phyloP scores from a whole-genome alignment of 2,888 invertebrate genomes.

The Agonopterix subpropinquella region DNA sequence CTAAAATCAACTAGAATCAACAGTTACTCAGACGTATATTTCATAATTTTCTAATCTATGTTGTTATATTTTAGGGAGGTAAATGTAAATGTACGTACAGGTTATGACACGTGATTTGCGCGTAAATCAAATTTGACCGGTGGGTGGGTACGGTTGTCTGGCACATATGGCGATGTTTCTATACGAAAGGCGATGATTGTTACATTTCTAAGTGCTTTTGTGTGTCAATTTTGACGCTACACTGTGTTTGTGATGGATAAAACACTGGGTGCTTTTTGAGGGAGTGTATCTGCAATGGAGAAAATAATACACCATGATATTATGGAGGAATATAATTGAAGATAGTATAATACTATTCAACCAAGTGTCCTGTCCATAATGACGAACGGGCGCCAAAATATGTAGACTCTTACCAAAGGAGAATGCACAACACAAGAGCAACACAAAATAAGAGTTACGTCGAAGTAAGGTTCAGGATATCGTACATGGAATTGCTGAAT shows the following conservation, averaged over 20 bases:
- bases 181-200: conserved; percentile 43
- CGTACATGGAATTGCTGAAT: too few species aligned
- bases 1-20: not conserved
- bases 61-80: conserved; percentile 18
- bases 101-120: conserved; percentile 73
- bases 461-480: too few species aligned
- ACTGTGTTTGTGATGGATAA: conserved; percentile 51
- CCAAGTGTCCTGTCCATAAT: too few species aligned
- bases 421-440: too few species aligned
- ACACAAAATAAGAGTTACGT: too few species aligned
- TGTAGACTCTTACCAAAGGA: too few species aligned
- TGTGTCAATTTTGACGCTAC: conserved; percentile 50
- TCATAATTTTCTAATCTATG: conserved; percentile 27
- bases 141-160: conserved; percentile 64
- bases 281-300: too few species aligned
- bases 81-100: conserved; percentile 37
- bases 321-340: too few species aligned
- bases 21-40: conserved; percentile 6
- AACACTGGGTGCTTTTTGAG: conserved; percentile 21
- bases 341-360: too few species aligned
- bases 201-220: conserved; percentile 58
- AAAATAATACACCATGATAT: too few species aligned
- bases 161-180: conserved; percentile 70
- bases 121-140: conserved; percentile 76
- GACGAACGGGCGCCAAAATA: too few species aligned